A percentile compares a stretch with the other conserved stretches of the same genome.
phyloP scores from a whole-genome alignment of 2,797 vertebrate species.

The Phrynocephalus forsythii region DNA sequence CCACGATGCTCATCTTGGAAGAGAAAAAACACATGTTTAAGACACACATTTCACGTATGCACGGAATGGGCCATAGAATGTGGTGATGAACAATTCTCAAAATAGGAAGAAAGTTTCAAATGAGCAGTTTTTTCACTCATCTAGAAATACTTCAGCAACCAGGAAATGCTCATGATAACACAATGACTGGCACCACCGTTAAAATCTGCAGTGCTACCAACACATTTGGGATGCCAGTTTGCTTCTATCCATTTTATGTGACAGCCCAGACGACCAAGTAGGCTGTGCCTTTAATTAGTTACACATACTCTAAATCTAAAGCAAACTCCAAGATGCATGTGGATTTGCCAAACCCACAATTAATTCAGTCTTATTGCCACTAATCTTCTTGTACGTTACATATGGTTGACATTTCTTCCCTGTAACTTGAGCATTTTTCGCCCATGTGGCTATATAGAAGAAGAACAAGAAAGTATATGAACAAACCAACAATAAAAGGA shows the following conservation, averaged over 20 bases:
- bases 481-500: slow-evolving; percentile 71
- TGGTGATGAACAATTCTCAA: neutral
- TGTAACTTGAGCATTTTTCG: slow-evolving; percentile 69
- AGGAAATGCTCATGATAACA: slow-evolving; percentile 60
- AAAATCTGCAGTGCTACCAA: slow-evolving; percentile 75
- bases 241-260: slow-evolving; percentile 72
- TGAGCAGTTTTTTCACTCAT: slow-evolving; percentile 50
- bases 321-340: slow-evolving; percentile 69
- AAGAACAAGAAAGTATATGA: slow-evolving; percentile 59
- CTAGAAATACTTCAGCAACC: slow-evolving; percentile 55
- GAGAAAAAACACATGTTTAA: neutral
- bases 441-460: slow-evolving; percentile 62
- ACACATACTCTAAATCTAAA: slow-evolving; percentile 66
- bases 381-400: slow-evolving; percentile 69
- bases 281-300: slow-evolving; percentile 70
- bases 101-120: slow-evolving; percentile 37
- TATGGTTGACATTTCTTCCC: slow-evolving; percentile 70
- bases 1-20: fast-evolving
- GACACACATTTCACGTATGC: neutral
- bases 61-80: neutral
- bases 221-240: slow-evolving; percentile 73
- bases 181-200: slow-evolving; percentile 66
- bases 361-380: slow-evolving; percentile 67
- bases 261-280: slow-evolving; percentile 71
- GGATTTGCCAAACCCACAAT: slow-evolving; percentile 71